Evolutionary conservation across 2,888 invertebrate species (phyloP), one percentile per base, ranked within the genome.

Genomic region (Lampropteryx suffumata): DNA sequence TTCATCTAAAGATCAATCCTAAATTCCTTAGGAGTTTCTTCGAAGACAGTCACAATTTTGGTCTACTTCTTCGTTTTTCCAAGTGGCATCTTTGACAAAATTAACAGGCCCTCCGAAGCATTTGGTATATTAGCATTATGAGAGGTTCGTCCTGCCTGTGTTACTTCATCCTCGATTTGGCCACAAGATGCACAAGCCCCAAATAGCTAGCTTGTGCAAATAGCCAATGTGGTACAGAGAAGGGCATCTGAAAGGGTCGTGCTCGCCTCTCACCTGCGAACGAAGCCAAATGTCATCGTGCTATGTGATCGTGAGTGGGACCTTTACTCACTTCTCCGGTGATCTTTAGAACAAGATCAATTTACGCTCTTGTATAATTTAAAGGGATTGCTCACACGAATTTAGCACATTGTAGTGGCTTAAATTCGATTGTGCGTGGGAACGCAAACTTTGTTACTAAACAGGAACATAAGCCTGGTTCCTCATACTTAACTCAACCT

Each of bases 281-380:
- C 53, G 44, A 63, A 49, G 70, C 65, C 72, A 84, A 86, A 86
- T 86, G 84, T 76, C 85, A 84, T 78, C 77, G 63, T 61, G 64
- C 67, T 64, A 69, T 61, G 55, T 62, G 61, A 57, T 59, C 57
- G 59, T 55, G 51, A 57, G 50, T 45, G 21, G 53, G 45, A 56
- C 59, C 54, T 57, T 50, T 54, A 44, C 50, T 48, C 33, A 49
- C 42, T 48, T 46, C 43, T 40, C 28, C 33, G 27, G 34, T 55
- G 58, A 51, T 55, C 53, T 55, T 55, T 54, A 21, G 35, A 56
- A 59, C 57, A 51, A 59, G 57, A 55, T 55, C 41, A 44, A 55
- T 46, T 59, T 32, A 41, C 40, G 53, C 44, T 40, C 30, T 40
- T 41, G 40, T 44, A 35, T 48, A 35, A 52, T 48, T 52, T 39